Conservation (phyloP, 2,113 vertebrate species). For the Meleagris gallopavo region DNA sequence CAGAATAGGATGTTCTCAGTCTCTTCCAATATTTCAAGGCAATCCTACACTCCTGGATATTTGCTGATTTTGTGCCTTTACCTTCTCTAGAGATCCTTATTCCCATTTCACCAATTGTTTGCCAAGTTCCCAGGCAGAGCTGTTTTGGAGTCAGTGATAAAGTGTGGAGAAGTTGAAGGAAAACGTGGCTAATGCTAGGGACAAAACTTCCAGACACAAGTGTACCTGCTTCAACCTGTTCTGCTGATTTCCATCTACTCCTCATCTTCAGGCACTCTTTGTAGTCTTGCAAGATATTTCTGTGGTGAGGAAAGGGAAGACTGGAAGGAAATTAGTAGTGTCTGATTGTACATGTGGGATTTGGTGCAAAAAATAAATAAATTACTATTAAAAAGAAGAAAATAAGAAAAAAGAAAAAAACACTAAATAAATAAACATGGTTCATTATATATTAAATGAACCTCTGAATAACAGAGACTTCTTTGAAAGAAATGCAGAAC, state of each 20-base stretch:
- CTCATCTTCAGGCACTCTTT: not conserved
- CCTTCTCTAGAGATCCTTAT: slow-evolving; percentile 1
- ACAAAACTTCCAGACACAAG: not conserved
- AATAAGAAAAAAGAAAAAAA: not conserved
- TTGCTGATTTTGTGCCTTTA: slow-evolving; percentile 30
- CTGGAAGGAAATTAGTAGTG: not conserved
- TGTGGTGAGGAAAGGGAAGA: not conserved
- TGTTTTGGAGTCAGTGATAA: not conserved
- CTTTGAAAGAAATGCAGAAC: not conserved
- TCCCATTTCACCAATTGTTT: not conserved
- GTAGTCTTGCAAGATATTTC: not conserved
- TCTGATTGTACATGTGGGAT: not conserved
- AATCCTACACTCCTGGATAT: not conserved
- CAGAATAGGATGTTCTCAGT: slow-evolving; percentile 6
- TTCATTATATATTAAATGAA: slow-evolving; percentile 4
- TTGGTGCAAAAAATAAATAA: not conserved
- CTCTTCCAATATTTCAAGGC: slow-evolving; percentile 26
- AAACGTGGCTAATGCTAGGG: not conserved
- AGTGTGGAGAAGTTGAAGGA: not conserved
- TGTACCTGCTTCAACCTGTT: not conserved
- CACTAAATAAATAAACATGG: not conserved
- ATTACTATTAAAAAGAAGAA: not conserved
- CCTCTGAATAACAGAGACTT: not conserved
- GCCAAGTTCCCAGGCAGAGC: not conserved
- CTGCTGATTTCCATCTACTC: not conserved